phyloP scores from a whole-genome alignment of 2,113 vertebrate species.

The Ceyx cyanopectus region DNA sequence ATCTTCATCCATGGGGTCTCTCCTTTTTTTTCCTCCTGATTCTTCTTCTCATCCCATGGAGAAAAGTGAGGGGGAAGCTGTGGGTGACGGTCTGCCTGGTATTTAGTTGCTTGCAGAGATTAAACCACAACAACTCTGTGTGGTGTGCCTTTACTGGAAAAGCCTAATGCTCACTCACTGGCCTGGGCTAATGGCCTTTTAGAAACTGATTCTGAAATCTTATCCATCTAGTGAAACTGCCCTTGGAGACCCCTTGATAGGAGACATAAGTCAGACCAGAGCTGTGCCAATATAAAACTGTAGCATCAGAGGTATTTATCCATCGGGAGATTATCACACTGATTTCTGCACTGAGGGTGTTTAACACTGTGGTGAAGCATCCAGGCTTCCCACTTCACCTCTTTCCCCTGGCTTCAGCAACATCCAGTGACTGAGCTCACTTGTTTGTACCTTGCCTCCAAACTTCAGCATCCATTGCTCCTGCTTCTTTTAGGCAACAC shows the following conservation, averaged over 20 bases:
- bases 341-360: not conserved
- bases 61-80: no score
- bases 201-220: not conserved
- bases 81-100: no score
- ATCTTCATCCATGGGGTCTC: no score
- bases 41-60: no score
- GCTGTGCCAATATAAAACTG: not conserved
- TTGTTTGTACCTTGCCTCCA: not conserved
- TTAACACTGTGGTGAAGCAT: not conserved
- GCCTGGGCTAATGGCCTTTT: not conserved
- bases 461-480: not conserved
- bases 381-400: not conserved
- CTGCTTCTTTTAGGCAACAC: not conserved
- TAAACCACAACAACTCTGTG: not conserved
- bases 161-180: not conserved
- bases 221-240: not conserved
- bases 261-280: not conserved
- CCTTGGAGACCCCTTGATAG: rapidly evolving
- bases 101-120: no score
- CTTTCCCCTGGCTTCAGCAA: not conserved
- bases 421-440: not conserved
- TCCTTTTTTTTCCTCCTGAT: no score
- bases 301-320: rapidly evolving
- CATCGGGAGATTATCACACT: not conserved
- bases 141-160: not conserved